These are phyloP conservation scores for Neomorphus geoffroyi DNA, from an alignment of 2,797 vertebrate genomes.

Conservation along the genomic window DNA sequence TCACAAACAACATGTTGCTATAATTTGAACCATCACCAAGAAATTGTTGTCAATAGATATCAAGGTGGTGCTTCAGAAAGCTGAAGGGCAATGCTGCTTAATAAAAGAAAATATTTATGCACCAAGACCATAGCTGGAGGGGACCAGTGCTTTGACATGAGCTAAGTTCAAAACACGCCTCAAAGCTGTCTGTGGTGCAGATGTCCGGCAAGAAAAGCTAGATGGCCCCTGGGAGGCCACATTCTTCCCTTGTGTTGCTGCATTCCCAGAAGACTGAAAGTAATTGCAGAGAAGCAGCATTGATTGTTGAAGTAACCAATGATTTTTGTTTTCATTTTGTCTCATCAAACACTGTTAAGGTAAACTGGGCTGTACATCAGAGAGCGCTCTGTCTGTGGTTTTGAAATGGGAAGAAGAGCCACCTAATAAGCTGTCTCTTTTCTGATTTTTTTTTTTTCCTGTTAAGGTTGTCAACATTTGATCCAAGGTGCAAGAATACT, in stretches of 20 bases:
- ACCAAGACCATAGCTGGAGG: not conserved
- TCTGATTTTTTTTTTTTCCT: not conserved
- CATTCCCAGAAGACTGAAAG: not conserved
- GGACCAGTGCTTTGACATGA: not conserved
- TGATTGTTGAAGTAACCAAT: not conserved
- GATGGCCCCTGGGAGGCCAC: not conserved
- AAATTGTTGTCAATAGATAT: conserved; percentile 34
- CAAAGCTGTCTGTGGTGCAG: not conserved
- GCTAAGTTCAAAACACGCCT: not conserved
- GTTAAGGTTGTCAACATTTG: conserved; percentile 5
- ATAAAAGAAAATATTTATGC: not conserved
- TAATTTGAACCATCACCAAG: conserved; percentile 45
- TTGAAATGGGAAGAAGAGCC: not conserved
- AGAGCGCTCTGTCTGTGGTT: not conserved
- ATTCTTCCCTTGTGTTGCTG: not conserved
- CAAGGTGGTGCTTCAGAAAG: conserved; percentile 23
- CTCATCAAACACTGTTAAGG: conserved; percentile 2
- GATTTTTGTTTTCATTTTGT: conserved; percentile 28
- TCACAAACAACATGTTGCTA: conserved; percentile 50
- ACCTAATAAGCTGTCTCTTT: not conserved
- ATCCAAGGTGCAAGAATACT: not conserved
- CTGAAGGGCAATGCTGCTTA: conserved; percentile 18
- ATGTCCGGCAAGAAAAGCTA: not conserved
- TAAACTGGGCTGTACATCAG: not conserved
- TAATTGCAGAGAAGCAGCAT: not conserved